phyloP scores from a whole-genome alignment of 2,888 invertebrate species.

The Pristionchus maxplancki region DNA sequence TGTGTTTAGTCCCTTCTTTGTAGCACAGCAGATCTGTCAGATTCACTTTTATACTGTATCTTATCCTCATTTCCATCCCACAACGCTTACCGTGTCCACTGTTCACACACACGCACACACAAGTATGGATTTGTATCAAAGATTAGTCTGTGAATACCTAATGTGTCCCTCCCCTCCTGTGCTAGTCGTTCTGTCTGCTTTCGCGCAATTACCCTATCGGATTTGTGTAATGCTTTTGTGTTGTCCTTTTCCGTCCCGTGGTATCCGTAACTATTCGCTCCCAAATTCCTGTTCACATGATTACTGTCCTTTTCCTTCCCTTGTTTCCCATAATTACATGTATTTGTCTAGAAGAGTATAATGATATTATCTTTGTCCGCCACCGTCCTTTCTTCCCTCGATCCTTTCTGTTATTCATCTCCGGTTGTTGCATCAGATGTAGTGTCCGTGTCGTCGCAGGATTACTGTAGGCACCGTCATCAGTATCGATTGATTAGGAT shows the following conservation, averaged over 20 bases:
- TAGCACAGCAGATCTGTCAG: constrained; percentile 13
- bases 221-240: constrained; percentile 38
- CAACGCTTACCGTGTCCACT: background rate
- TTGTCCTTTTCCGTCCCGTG: background rate
- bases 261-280: background rate
- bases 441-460: background rate
- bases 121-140: constrained; percentile 37
- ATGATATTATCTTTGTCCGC: constrained; percentile 1
- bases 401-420: background rate
- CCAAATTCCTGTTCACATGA: background rate
- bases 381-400: background rate
- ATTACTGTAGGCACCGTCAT: constrained; percentile 24
- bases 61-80: background rate
- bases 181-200: constrained; percentile 36
- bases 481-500: constrained; percentile 16
- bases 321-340: constrained; percentile 24
- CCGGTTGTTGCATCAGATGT: constrained; percentile 13
- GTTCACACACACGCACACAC: background rate
- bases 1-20: background rate
- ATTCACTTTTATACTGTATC: constrained; percentile 43
- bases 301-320: background rate
- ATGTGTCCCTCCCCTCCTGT: background rate
- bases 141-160: constrained; percentile 42
- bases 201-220: background rate
- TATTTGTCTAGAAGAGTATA: constrained; percentile 1